Evolutionary conservation across 2,113 vertebrate genomes (phyloP), one percentile per base, ranked within the genome.

Genomic region (Oncorhynchus kisutch): DNA sequence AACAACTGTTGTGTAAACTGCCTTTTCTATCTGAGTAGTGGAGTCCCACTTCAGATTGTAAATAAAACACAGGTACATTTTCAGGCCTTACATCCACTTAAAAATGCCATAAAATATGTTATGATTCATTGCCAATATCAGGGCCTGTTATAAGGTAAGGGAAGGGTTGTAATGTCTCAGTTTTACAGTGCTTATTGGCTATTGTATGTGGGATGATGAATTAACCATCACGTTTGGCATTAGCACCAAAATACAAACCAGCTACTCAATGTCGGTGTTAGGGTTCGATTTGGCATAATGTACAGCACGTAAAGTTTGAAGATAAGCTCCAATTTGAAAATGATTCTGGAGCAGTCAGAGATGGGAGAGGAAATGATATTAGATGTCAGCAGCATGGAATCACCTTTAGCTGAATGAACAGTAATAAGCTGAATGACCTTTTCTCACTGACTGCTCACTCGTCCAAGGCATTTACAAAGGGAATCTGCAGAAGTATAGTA

Each of bases 391-490:
- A 82, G 77, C 82, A 74, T 85, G 78, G 84, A 87, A 85, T 81
- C 84, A 90, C 82, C 59, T 92, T 90, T 82, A 90, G 85, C 84
- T 82, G 84, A 88, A 84, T 51, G 77, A 81, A 81, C 84, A 80
- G 83, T 92, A 93, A 93, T 91, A 90, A 92, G 91, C 84, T 90
- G 90, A 89, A 88, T 92, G 89, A 93, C 91, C 91, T 93, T 93
- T 91, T 90, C 90, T 79, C 79, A 72, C 86, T 73, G 77, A 73
- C 87, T 74, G 76, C 81, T 57, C 78, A 76, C 83, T 83, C 74
- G 80, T 85, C 78, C 78, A 64, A 77, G 20, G 77, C 86, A 82
- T 85, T 84, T 86, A 84, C 60, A 54, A 49, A 70, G 60, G 74
- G 72, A 82, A 84, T 60, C 83, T 82, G 77, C 80, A 83, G 49